phyloP scores from a whole-genome alignment of 2,113 vertebrate genomes.

The Hippocampus mohnikei region DNA sequence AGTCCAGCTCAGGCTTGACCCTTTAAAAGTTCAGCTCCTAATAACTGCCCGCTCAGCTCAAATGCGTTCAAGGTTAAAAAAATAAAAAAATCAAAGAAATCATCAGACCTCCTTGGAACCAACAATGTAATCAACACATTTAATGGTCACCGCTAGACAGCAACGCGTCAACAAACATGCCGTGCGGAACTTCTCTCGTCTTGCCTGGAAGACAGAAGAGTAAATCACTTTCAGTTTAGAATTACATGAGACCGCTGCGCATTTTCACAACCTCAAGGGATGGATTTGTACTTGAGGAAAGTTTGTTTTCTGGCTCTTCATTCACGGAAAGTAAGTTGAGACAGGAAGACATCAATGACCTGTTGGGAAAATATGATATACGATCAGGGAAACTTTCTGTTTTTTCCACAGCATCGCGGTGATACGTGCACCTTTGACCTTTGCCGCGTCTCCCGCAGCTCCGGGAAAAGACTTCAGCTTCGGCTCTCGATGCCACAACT shows the following conservation, averaged over 20 bases:
- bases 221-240: neutral
- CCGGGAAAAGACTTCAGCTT: conserved; percentile 79
- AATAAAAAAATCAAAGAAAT: neutral
- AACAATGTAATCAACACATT: neutral
- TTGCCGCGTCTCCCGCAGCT: conserved; percentile 82
- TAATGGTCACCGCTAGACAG: conserved; percentile 15
- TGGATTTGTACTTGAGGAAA: neutral
- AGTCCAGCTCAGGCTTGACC: conserved; percentile 36
- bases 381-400: neutral
- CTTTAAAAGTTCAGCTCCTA: neutral
- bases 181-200: neutral
- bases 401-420: neutral
- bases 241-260: conserved; percentile 20
- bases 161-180: neutral
- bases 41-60: neutral
- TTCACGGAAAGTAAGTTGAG: conserved; percentile 76
- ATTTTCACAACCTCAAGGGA: conserved; percentile 14
- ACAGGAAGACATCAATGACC: conserved; percentile 85
- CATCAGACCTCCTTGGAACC: neutral
- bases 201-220: neutral
- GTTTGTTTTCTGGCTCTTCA: conserved; percentile 14
- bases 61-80: neutral
- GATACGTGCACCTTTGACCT: conserved; percentile 67
- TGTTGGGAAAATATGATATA: conserved; percentile 44
- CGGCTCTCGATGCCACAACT: conserved; percentile 80